phyloP scores from a whole-genome alignment of 2,888 invertebrate species.

The Leptinotarsa tumamoca region DNA sequence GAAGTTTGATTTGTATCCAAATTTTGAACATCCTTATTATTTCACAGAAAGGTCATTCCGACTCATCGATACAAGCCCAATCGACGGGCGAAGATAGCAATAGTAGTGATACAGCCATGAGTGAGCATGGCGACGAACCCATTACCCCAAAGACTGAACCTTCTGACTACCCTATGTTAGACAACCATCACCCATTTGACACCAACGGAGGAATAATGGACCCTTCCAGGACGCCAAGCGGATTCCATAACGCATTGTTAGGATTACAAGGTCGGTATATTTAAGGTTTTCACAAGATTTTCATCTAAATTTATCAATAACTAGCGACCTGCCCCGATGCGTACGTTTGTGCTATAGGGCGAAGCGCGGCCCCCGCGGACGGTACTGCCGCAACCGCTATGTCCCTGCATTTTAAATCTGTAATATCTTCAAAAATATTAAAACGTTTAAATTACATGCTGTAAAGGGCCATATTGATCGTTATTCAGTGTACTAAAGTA shows the following conservation, averaged over 20 bases:
- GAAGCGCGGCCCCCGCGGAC: too few relatives aligned
- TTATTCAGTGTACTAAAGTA: too few relatives aligned
- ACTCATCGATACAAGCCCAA: slow-evolving; percentile 74
- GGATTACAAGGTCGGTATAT: slow-evolving; percentile 79
- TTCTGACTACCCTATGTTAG: slow-evolving; percentile 74
- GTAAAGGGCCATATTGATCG: too few relatives aligned
- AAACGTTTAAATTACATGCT: too few relatives aligned
- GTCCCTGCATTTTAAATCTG: too few relatives aligned
- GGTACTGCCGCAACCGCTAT: too few relatives aligned
- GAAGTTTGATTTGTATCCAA: too few relatives aligned
- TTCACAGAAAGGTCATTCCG: slow-evolving; percentile 65
- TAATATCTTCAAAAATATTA: too few relatives aligned
- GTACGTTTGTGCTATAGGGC: too few relatives aligned
- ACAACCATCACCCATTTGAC: slow-evolving; percentile 74
- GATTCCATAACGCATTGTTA: slow-evolving; percentile 83
- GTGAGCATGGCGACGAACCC: slow-evolving; percentile 75
- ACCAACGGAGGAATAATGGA: slow-evolving; percentile 74
- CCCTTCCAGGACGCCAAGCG: slow-evolving; percentile 76
- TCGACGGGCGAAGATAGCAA: slow-evolving; percentile 86
- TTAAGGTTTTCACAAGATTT: too few relatives aligned
- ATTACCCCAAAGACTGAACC: slow-evolving; percentile 81
- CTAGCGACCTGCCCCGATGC: too few relatives aligned
- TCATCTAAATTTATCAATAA: too few relatives aligned
- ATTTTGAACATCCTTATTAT: not conserved
- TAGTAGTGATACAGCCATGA: slow-evolving; percentile 85